Conservation (phyloP, 2,888 invertebrate genomes). For the Dromius quadrimaculatus region DNA sequence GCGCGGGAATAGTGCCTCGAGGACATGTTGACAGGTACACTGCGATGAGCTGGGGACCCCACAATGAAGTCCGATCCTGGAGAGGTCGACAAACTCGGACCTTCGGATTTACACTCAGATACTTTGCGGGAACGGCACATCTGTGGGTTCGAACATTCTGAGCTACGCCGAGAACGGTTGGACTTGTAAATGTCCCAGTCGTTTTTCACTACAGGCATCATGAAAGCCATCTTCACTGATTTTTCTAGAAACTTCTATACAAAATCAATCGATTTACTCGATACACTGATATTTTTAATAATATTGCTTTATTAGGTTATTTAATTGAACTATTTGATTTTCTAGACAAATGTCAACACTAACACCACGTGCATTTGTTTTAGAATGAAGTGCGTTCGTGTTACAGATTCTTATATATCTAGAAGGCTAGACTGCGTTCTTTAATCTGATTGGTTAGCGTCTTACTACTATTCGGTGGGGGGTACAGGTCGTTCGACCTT, state of each 20-base stretch:
- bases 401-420: constrained; percentile 47
- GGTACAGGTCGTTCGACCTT: constrained; percentile 2
- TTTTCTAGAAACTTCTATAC: constrained; percentile 43
- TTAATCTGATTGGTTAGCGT: constrained; percentile 41
- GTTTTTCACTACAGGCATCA: constrained; percentile 95
- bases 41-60: constrained; percentile 73
- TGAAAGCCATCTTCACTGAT: constrained; percentile 82
- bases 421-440: constrained; percentile 39
- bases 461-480: not conserved
- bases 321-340: constrained; percentile 4
- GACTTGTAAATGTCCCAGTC: constrained; percentile 94
- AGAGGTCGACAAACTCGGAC: constrained; percentile 77
- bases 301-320: constrained; percentile 3
- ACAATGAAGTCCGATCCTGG: constrained; percentile 72
- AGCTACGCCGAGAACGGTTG: constrained; percentile 79
- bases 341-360: constrained; percentile 42
- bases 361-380: constrained; percentile 45
- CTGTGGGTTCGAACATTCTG: constrained; percentile 77
- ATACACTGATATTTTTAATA: not conserved
- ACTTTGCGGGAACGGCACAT: constrained; percentile 77
- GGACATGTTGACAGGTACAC: constrained; percentile 75
- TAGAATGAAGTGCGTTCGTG: constrained; percentile 40
- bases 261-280: constrained; percentile 3
- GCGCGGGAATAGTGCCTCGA: constrained; percentile 74
- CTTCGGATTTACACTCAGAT: constrained; percentile 82